Evolutionary conservation across 2,113 vertebrate species (phyloP).

Genomic region (Psophia crepitans): DNA sequence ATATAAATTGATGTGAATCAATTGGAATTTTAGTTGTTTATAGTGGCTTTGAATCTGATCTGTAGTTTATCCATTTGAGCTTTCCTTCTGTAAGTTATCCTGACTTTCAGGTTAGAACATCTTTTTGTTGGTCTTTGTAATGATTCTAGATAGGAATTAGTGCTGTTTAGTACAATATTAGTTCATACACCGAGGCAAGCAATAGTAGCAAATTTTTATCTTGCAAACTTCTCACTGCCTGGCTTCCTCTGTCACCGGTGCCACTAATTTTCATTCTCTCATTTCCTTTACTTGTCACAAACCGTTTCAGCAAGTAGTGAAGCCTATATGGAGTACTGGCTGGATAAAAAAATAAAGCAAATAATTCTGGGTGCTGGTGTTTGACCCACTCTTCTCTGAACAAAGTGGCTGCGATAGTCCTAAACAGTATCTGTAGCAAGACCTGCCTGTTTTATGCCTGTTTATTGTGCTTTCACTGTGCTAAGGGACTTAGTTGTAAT

Average conservation of each 20-base stretch:
- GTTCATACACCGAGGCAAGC: background rate
- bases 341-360: background rate
- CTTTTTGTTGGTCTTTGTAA: background rate
- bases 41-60: background rate
- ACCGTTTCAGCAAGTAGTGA: background rate
- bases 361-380: background rate
- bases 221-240: background rate
- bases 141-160: background rate
- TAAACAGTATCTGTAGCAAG: background rate
- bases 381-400: background rate
- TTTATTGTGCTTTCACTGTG: background rate
- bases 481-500: background rate
- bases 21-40: background rate
- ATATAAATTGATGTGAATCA: background rate
- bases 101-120: background rate
- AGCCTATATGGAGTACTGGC: background rate
- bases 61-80: background rate
- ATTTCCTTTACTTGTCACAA: slow-evolving; percentile 16
- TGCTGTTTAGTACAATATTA: background rate
- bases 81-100: background rate
- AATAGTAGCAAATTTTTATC: background rate
- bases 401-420: background rate
- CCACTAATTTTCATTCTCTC: background rate
- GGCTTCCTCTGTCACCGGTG: background rate
- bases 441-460: background rate